Base-by-base conservation (phyloP, 2,113 vertebrate genomes). In the Neogobius melanostomus region DNA sequence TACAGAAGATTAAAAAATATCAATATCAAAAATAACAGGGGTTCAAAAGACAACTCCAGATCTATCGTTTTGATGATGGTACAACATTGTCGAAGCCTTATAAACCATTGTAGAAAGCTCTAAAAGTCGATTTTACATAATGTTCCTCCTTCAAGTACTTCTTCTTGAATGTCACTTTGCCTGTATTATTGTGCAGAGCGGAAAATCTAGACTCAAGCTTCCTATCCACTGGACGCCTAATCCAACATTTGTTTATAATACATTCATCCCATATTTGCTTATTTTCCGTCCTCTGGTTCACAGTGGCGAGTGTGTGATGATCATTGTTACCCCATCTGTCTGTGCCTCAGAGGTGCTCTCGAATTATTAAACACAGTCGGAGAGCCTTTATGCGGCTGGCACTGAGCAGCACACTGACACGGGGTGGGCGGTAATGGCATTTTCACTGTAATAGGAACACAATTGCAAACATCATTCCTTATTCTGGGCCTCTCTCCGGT, bases 291-390 rank as follows among this genome's bases (percentile, higher is more conserved):
- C 11, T 45, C 77, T 68, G 67, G 21, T 73, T 80, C 67, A 46
- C 76, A 57, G 71, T 69, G 64, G 69, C 72, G 53, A 72, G 70
- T 54, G 61, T 54, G 44, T 60, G 70, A 82, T 75, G 71, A 16
- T 80, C 85, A 63, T 66, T 53, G 44, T 69, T 57, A 68, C 69
- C 74, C 81, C 79, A 82, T 90, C 88, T 85, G 80, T 84, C 82
- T 69, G 79, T 15, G n/a, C 77, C 77, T 87, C 84, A 71, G 59
- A 76, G 74, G 78, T 77, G 82, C 71, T 72, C 70, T 47, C 63
- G 48, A 80, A 83, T 83, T 69, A 85, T 85, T 84, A 85, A 90
- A 83, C 59, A 49, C 82, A 66, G 74, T 73, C 45, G 43, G 71
- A 71, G 75, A 81, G 73, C 69, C 71, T 84, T 88, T 76, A 75